A percentile compares a stretch with the other conserved stretches of the same genome.
Evolutionary conservation across 2,888 invertebrate genomes (phyloP).

Genomic region (Hydrotaea cyrtoneurina): DNA sequence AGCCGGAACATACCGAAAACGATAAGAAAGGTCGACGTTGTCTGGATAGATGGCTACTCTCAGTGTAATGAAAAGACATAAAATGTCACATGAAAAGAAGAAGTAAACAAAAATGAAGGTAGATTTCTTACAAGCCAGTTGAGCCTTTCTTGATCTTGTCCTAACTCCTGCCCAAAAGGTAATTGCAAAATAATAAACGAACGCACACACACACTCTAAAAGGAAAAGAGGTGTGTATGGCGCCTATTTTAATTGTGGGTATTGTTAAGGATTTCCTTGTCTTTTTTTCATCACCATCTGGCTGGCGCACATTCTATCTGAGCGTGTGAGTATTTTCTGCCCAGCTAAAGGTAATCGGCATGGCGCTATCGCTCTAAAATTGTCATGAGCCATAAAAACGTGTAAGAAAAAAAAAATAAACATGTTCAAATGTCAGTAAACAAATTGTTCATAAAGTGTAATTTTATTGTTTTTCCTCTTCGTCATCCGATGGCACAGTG

Average conservation of each 20-base stretch:
- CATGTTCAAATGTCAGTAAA: constrained; percentile 23
- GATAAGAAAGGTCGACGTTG: neutral
- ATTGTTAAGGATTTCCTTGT: neutral
- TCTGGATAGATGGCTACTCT: too few relatives aligned
- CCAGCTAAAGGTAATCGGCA: neutral
- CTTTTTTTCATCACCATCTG: neutral
- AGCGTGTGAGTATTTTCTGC: too few relatives aligned
- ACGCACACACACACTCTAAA: neutral
- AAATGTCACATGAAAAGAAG: neutral
- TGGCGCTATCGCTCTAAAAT: neutral
- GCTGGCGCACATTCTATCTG: neutral
- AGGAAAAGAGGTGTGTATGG: constrained; percentile 20
- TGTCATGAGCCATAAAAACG: constrained; percentile 13
- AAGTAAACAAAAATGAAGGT: neutral
- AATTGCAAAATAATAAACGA: neutral
- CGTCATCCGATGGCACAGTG: constrained; percentile 24
- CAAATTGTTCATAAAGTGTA: constrained; percentile 23
- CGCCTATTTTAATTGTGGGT: constrained; percentile 17
- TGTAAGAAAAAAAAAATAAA: constrained; percentile 7
- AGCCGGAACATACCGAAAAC: neutral
- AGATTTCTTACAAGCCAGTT: neutral
- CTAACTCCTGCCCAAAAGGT: neutral
- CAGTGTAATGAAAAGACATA: neutral
- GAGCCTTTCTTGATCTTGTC: neutral
- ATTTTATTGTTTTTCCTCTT: constrained; percentile 31